Conservation (phyloP, 2,888 invertebrate species). For the Meliscaeva auricollis region DNA sequence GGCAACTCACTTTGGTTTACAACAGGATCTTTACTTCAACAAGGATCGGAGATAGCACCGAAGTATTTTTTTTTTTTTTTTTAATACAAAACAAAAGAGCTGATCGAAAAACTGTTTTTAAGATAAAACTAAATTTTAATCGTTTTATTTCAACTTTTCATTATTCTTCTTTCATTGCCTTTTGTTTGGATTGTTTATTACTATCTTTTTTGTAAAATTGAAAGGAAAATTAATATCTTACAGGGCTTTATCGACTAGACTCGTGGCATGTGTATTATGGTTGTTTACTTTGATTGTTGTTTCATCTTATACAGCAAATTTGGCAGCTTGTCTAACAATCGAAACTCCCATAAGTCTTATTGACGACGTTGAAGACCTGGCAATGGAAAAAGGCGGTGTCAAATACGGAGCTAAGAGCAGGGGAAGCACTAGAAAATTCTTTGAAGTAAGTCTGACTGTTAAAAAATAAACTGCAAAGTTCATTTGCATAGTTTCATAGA, state of each 20-base stretch:
- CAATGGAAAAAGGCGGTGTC: slow-evolving; percentile 90
- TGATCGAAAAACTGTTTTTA: no score
- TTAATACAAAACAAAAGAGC: not conserved
- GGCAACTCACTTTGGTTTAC: slow-evolving; percentile 96
- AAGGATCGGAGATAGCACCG: slow-evolving; percentile 94
- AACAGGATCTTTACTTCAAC: slow-evolving; percentile 93
- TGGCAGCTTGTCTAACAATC: slow-evolving; percentile 95
- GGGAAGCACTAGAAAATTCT: slow-evolving; percentile 95
- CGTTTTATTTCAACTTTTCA: no score
- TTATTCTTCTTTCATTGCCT: no score
- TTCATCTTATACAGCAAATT: slow-evolving; percentile 94
- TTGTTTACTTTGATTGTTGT: slow-evolving; percentile 92
- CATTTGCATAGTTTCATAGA: no score
- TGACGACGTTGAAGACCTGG: slow-evolving; percentile 92
- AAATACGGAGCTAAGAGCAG: slow-evolving; percentile 92
- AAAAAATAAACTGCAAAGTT: no score
- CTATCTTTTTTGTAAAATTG: no score
- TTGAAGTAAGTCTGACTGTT: slow-evolving; percentile 87
- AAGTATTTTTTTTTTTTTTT: slow-evolving; percentile 85
- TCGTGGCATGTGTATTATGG: slow-evolving; percentile 95
- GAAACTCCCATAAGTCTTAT: slow-evolving; percentile 90
- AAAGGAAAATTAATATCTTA: no score
- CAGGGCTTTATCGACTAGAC: slow-evolving; percentile 94
- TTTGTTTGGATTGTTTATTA: no score
- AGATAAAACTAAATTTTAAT: no score